Percentiles rank a stretch among this genome's conserved stretches.
Evolutionary conservation across 2,113 vertebrate species (phyloP).

Genomic region (Pelmatolapia mariae): DNA sequence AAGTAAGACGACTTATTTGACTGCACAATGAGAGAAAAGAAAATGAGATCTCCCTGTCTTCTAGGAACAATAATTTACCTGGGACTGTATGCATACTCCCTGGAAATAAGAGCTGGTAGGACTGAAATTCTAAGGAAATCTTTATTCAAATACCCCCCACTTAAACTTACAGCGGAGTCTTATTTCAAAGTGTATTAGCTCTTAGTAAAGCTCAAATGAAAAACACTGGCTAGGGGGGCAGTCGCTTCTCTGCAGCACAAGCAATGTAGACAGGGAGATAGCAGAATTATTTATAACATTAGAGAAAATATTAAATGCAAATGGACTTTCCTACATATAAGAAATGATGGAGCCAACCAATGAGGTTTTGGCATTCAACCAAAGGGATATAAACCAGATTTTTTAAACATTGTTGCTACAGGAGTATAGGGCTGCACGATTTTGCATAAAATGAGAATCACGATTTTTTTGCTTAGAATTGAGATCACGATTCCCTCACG

Average conservation of each 20-base stretch:
- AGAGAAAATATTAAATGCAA: background rate
- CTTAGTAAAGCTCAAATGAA: background rate
- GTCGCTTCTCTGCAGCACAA: background rate
- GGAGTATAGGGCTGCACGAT: too few species aligned
- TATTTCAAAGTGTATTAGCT: background rate
- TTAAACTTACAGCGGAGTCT: background rate
- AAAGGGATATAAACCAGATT: background rate
- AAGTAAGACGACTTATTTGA: background rate
- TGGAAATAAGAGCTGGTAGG: background rate
- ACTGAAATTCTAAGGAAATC: background rate
- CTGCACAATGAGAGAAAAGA: background rate
- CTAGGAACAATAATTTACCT: background rate
- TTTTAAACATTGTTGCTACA: background rate
- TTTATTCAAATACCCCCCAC: background rate
- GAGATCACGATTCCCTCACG: too few species aligned
- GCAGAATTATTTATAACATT: background rate
- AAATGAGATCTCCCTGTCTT: background rate
- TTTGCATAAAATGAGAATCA: too few species aligned
- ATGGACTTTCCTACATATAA: background rate
- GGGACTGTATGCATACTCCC: background rate
- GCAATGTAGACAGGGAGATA: background rate
- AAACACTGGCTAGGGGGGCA: background rate
- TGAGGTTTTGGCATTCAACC: background rate
- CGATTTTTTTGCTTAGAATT: too few species aligned
- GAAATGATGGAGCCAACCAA: background rate